Percentiles rank a stretch among this genome's conserved stretches.
phyloP scores from a whole-genome alignment of 2,888 invertebrate genomes.

The Dryococelus australis region DNA sequence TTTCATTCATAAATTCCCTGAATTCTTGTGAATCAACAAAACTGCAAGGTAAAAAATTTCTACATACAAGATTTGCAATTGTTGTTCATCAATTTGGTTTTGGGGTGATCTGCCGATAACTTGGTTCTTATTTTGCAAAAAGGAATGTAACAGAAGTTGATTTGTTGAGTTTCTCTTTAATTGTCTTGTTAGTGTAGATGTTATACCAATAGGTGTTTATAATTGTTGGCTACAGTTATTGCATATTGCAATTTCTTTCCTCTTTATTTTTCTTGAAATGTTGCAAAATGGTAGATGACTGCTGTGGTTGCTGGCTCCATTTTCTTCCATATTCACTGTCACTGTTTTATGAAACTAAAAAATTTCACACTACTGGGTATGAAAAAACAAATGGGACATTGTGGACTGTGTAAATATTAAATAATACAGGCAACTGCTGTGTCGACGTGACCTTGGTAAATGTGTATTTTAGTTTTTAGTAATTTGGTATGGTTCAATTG shows the following conservation, averaged over 20 bases:
- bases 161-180: neutral
- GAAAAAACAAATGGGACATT: too few relatives aligned
- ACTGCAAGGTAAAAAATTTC: neutral
- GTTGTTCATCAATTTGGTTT: neutral
- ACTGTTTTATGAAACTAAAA: too few relatives aligned
- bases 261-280: neutral
- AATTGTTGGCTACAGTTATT: too few relatives aligned
- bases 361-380: too few relatives aligned
- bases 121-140: neutral
- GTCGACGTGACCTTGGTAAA: too few relatives aligned
- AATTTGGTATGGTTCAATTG: too few relatives aligned
- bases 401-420: too few relatives aligned
- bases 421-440: too few relatives aligned
- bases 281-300: neutral
- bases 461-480: too few relatives aligned
- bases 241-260: neutral
- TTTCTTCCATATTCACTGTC: neutral
- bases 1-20: neutral
- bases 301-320: neutral
- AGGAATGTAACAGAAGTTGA: neutral
- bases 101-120: neutral
- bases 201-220: too few relatives aligned
- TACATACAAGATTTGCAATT: neutral
- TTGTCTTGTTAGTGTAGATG: neutral
- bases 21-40: neutral